Evolutionary conservation across 92 coral and sea anemone species (phyloP).

Genomic region (Muricea muricata): DNA sequence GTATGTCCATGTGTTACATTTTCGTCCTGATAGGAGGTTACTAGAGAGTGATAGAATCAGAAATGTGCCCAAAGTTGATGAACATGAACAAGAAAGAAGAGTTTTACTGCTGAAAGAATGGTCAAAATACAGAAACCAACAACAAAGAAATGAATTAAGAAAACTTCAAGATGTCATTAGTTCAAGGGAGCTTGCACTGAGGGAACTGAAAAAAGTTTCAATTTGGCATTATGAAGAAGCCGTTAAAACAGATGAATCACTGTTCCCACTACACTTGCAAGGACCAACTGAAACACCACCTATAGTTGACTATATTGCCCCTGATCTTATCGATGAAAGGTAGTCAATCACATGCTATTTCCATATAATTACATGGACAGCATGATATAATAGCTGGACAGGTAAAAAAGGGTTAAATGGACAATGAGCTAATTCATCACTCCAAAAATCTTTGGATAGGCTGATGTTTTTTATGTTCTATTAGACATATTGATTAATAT

Average conservation of each 20-base stretch:
- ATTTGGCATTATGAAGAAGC: conserved; percentile 83
- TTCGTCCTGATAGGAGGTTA: conserved; percentile 4
- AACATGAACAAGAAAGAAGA: conserved; percentile 80
- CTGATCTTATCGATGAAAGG: conserved; percentile 79
- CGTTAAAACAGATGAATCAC: conserved; percentile 75
- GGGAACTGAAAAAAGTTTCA: conserved; percentile 86
- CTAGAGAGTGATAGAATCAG: conserved; percentile 73
- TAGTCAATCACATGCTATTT: not conserved
- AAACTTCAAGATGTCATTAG: conserved; percentile 82
- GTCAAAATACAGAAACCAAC: conserved; percentile 91
- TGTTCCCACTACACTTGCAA: conserved; percentile 83
- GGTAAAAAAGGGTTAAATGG: no score
- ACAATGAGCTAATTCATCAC: no score
- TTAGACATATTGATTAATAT: no score
- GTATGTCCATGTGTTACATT: not conserved
- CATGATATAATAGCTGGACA: no score
- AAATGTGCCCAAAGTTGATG: conserved; percentile 54
- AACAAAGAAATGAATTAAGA: conserved; percentile 89
- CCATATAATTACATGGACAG: no score
- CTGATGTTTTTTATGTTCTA: no score
- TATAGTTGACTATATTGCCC: conserved; percentile 83
- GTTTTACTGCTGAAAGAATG: conserved; percentile 86
- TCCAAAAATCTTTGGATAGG: no score
- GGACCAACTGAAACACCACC: conserved; percentile 99
- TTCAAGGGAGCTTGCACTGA: conserved; percentile 87